Evolutionary conservation across 1,140 invertebrate genomes (phyloP), one percentile per base, ranked within the genome.

Genomic region (Zophobas atratus): DNA sequence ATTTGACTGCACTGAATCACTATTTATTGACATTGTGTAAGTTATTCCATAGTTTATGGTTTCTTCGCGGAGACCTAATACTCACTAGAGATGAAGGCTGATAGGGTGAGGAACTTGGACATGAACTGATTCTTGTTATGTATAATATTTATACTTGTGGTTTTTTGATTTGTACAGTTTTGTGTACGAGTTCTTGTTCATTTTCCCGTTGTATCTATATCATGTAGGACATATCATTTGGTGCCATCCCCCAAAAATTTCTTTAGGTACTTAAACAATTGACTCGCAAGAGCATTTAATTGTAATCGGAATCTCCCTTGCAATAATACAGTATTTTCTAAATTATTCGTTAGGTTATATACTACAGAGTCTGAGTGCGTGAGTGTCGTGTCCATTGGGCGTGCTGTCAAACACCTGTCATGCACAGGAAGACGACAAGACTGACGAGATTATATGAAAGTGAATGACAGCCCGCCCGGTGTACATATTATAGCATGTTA

Each of bases 61-160:
- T 80, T 83, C 80, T 83, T 78, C 78, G 77, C 80, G 53, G 79
- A 76, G 70, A 77, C 79, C 77, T 76, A 83, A 83, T 85, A 85
- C 84, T 84, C 83, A 85, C 80, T 83, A 84, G 82, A 84, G 83
- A 84, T 77, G 80, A 85, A 84, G 84, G 83, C 83, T 85, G 83
- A 85, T 80, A 78, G 77, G 78, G 71, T 70, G 70, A 39, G 70
- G 56, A 77, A 70, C 39, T 77, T 71, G 78, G 35, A 74, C 55
- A 70, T 6, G 60, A 67, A 67, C 39, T 39, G 60, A 34, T 8
- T 67, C 55, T 80, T 76, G 70, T 70, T 77, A 63, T 83, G 83
- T 84, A 84, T 84, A 84, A 84, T 84, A 83, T 84, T 84, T 84
- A 84, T 84, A 84, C 84, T 81, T 53, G 63, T 46, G 32, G 49